These are phyloP conservation scores for Anoncus sp. DNA, from an alignment of 2,888 invertebrate species.

Conservation along the genomic window DNA sequence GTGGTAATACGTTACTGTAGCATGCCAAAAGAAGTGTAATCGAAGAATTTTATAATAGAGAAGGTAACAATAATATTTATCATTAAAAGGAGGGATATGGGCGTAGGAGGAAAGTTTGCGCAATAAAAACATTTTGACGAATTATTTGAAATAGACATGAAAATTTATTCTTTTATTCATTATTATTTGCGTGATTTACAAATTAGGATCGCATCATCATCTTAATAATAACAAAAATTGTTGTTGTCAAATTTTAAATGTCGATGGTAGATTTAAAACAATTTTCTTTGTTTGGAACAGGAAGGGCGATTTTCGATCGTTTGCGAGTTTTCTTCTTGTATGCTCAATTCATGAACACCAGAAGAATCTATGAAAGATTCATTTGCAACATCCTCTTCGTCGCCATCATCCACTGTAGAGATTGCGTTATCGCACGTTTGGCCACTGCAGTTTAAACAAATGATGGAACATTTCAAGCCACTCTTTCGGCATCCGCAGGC, in stretches of 20 bases:
- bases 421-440: neutral
- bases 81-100: conserved; percentile 2
- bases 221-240: conserved; percentile 12
- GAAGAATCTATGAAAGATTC: conserved; percentile 2
- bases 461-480: conserved; percentile 2
- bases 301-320: conserved; percentile 12
- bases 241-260: conserved; percentile 1
- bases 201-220: conserved; percentile 6
- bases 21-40: neutral
- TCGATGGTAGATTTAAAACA: neutral
- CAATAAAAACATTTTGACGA: conserved; percentile 9
- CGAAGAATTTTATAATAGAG: too few relatives aligned
- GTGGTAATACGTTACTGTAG: conserved; percentile 14
- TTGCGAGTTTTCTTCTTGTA: conserved; percentile 4
- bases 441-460: conserved; percentile 9
- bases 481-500: too few relatives aligned
- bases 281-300: conserved; percentile 14
- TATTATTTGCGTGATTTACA: neutral
- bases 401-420: neutral
- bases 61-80: conserved; percentile 26
- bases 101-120: neutral
- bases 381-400: neutral
- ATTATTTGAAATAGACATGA: conserved; percentile 18
- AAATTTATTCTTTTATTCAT: conserved; percentile 7
- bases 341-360: neutral